phyloP scores from a whole-genome alignment of 1,140 invertebrate genomes.

The Zaprionus vittiger region DNA sequence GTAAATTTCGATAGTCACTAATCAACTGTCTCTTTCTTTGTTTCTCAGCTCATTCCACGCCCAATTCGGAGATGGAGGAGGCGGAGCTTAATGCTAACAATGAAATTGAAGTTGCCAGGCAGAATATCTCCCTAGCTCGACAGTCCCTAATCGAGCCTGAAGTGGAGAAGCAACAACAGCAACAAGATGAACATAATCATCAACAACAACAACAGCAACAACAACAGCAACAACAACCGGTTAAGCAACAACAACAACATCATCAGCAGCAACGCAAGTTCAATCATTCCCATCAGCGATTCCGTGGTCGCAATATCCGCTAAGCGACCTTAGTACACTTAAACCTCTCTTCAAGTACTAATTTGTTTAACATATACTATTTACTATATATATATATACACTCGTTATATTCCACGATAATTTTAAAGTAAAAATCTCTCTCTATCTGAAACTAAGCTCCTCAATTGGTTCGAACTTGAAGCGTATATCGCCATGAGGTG shows the following conservation, averaged over 20 bases:
- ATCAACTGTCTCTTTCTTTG: neutral
- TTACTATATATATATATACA: constrained; percentile 29
- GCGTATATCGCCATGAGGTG: constrained; percentile 60
- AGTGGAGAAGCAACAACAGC: neutral
- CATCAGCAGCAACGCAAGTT: constrained; percentile 51
- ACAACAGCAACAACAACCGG: constrained; percentile 2
- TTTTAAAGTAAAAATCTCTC: constrained; percentile 60
- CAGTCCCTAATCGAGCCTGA: neutral
- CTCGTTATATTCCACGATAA: constrained; percentile 54
- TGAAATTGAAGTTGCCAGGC: constrained; percentile 28
- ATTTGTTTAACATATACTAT: constrained; percentile 13
- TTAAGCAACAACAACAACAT: constrained; percentile 37
- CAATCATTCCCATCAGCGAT: constrained; percentile 63
- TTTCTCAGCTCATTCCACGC: constrained; percentile 58
- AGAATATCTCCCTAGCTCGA: constrained; percentile 10
- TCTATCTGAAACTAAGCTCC: constrained; percentile 26
- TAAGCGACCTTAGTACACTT: constrained; percentile 7
- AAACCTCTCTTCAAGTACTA: neutral
- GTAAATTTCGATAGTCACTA: neutral
- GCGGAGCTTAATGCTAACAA: constrained; percentile 12
- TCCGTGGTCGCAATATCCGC: constrained; percentile 68
- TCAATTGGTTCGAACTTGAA: constrained; percentile 64
- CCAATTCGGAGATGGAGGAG: constrained; percentile 43
- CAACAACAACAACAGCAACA: neutral
- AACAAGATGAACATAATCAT: constrained; percentile 6